Conservation (phyloP, 1,140 invertebrate genomes). For the Charaxes varanes region DNA sequence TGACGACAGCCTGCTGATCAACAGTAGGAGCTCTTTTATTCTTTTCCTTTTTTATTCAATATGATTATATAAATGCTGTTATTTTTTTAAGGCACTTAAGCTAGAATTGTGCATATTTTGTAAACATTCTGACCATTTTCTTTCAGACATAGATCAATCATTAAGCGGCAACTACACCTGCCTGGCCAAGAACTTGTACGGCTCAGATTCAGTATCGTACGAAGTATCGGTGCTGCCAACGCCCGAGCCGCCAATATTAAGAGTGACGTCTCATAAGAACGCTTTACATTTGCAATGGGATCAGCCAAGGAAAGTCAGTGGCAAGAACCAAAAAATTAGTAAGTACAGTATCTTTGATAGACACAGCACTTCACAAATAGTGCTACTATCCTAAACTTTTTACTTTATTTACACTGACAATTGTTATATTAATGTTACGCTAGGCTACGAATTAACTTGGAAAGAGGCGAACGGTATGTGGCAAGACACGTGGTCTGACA, state of each 20-base stretch:
- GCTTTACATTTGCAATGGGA: constrained; percentile 79
- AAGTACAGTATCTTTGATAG: constrained; percentile 16
- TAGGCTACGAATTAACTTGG: constrained; percentile 57
- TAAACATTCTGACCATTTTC: no score
- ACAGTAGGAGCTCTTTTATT: constrained; percentile 63
- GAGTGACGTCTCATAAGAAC: constrained; percentile 78
- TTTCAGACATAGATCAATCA: constrained; percentile 74
- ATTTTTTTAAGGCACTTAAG: no score
- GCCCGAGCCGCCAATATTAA: constrained; percentile 79
- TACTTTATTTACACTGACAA: no score
- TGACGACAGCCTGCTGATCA: constrained; percentile 78
- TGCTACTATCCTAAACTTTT: no score
- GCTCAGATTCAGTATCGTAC: constrained; percentile 87
- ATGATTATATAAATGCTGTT: no score
- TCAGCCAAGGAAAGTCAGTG: constrained; percentile 45
- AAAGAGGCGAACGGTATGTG: constrained; percentile 54
- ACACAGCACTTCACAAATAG: no score
- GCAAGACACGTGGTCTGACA: constrained; percentile 52
- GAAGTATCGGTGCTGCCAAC: constrained; percentile 84
- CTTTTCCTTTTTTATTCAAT: no score
- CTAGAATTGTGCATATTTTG: no score
- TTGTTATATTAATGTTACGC: constrained; percentile 4
- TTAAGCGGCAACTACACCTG: constrained; percentile 91
- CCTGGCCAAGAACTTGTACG: constrained; percentile 87
- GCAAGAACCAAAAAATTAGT: constrained; percentile 55